These are phyloP conservation scores for Myripristis jacobus DNA, from an alignment of 2,797 vertebrate genomes.

Conservation along the genomic window DNA sequence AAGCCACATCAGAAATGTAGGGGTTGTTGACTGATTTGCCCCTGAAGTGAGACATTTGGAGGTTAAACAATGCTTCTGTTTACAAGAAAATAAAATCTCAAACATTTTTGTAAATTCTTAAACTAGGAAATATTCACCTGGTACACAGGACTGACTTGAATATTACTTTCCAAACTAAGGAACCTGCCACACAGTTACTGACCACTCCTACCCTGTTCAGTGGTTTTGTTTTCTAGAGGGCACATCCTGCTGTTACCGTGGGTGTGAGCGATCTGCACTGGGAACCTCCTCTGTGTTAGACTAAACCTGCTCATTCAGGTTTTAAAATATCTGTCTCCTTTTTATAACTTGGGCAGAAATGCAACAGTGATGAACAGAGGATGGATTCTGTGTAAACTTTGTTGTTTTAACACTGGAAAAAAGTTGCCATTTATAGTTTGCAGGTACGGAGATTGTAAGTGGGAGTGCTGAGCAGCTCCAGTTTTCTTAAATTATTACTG, in stretches of 20 bases:
- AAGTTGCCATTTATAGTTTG: slow-evolving; percentile 56
- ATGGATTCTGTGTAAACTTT: slow-evolving; percentile 36
- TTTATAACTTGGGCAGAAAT: slow-evolving; percentile 29
- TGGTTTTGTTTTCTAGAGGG: slow-evolving; percentile 22
- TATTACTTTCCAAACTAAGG: slow-evolving; percentile 37
- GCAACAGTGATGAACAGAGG: slow-evolving; percentile 32
- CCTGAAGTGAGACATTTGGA: slow-evolving; percentile 22
- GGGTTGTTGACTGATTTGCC: slow-evolving; percentile 43
- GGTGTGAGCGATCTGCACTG: slow-evolving; percentile 65
- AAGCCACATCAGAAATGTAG: slow-evolving; percentile 34
- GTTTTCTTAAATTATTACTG: slow-evolving; percentile 77
- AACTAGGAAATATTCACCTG: slow-evolving; percentile 55
- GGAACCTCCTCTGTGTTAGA: slow-evolving; percentile 48
- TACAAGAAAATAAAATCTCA: slow-evolving; percentile 66
- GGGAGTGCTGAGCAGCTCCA: slow-evolving; percentile 74
- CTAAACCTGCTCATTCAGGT: slow-evolving; percentile 37
- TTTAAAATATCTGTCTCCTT: slow-evolving; percentile 51
- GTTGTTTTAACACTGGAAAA: slow-evolving; percentile 79
- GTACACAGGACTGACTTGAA: slow-evolving; percentile 51
- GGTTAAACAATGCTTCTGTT: slow-evolving; percentile 65
- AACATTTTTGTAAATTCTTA: slow-evolving; percentile 30
- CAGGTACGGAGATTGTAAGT: slow-evolving; percentile 49
- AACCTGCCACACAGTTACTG: slow-evolving; percentile 20
- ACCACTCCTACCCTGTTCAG: neutral
- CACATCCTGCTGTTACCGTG: slow-evolving; percentile 25